Evolutionary conservation across 2,888 invertebrate genomes (phyloP), one percentile per base, ranked within the genome.

Genomic region (Diadromus collaris): DNA sequence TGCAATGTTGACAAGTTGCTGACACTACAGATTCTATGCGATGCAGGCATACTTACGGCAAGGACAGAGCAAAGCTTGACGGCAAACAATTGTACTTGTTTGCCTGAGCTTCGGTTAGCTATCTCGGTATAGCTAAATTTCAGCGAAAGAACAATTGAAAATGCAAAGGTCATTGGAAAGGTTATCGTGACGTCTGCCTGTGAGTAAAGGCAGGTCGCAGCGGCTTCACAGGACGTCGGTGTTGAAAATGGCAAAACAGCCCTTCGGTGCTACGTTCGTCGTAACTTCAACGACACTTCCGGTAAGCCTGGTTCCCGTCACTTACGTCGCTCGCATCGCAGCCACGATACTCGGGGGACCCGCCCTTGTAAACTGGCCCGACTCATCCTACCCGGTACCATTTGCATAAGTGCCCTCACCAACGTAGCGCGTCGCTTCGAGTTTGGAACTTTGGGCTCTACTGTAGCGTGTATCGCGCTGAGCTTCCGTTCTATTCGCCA

Each of bases 401-500:
- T 77, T 77, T 77, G 76, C 76, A 77, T 72, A 77, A 77, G 76
- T 77, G 76, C 67, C 67, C 58, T 54, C 51, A 75, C 51, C 63
- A 56, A 69, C 68, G 21, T 1, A 46, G 34, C 44, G 34, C 65
- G 75, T 68, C 65, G 44, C 54, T 61, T 72, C 67, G 51, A 77
- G 71, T 77, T 77, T 72, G 67, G 10, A 77, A 77, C 71, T 77
- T 71, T 77, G 54, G 24, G 51, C 51, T 34, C 24, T 13, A 5
- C 7, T 10, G 51, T 48, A 10, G 38, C 4, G 16, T 48, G 48
- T 51, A 51, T 51, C 9, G 21, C 10, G 24, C 51, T 13, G 10
- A 21, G 51, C 38, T 51, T 32, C 9, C 21, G 32, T 67, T 51
- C 68, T 27, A 16, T 6, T 6, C 58, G 24, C 60, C 44, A 32